Conservation (phyloP, 2,888 invertebrate species). For the Neocrepidodera transversa region DNA sequence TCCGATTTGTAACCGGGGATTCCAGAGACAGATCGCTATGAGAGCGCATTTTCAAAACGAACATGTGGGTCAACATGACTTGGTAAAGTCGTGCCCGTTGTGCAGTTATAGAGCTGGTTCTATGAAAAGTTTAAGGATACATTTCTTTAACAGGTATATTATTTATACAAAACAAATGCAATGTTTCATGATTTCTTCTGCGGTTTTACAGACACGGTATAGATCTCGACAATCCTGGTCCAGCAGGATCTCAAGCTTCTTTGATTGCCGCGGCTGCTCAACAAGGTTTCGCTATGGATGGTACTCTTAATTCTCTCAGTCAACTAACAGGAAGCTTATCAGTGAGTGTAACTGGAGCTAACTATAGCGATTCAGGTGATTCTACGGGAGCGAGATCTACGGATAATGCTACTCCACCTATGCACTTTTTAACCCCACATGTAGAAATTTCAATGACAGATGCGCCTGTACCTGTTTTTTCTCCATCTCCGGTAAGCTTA, state of each 20-base stretch:
- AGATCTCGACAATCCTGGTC: slow-evolving; percentile 88
- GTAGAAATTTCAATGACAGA: slow-evolving; percentile 91
- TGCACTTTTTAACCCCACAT: slow-evolving; percentile 91
- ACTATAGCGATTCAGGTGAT: slow-evolving; percentile 84
- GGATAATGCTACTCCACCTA: slow-evolving; percentile 88
- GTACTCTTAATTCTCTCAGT: slow-evolving; percentile 63
- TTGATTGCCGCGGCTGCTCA: slow-evolving; percentile 70
- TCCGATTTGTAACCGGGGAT: slow-evolving; percentile 90
- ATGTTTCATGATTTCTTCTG: background rate
- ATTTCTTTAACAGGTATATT: slow-evolving; percentile 82
- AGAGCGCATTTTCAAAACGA: slow-evolving; percentile 92
- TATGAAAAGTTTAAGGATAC: slow-evolving; percentile 88
- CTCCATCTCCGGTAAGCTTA: slow-evolving; percentile 62
- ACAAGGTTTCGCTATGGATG: slow-evolving; percentile 59
- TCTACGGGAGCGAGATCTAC: slow-evolving; percentile 80
- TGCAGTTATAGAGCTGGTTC: slow-evolving; percentile 89
- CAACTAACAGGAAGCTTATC: slow-evolving; percentile 70
- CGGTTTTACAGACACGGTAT: slow-evolving; percentile 77
- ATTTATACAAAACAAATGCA: background rate
- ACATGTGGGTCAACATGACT: slow-evolving; percentile 88
- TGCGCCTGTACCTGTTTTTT: slow-evolving; percentile 72
- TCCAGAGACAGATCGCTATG: slow-evolving; percentile 93
- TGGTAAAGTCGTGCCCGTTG: slow-evolving; percentile 88
- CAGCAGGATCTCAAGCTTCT: slow-evolving; percentile 79
- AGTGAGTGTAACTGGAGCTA: slow-evolving; percentile 66